phyloP scores from a whole-genome alignment of 2,888 invertebrate species.

The Dusona sp. region DNA sequence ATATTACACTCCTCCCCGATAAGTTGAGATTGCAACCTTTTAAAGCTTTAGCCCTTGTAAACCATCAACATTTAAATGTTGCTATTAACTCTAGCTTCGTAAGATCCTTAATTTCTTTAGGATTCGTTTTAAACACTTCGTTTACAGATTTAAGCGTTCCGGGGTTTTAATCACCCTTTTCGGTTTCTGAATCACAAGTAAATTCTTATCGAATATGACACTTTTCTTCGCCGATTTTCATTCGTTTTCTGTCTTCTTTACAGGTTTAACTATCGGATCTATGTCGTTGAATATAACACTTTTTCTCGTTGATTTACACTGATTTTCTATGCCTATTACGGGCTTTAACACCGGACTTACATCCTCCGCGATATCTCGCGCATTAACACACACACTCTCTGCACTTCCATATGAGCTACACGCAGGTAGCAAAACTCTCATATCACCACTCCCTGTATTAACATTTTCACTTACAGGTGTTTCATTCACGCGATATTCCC shows the following conservation, averaged over 20 bases:
- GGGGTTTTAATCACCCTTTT: not conserved
- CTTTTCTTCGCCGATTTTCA: not conserved
- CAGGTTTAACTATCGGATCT: not conserved
- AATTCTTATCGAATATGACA: too few species aligned
- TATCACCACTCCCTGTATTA: not conserved
- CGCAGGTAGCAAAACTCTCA: not conserved
- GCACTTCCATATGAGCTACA: not conserved
- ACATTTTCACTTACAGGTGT: not conserved
- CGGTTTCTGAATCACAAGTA: not conserved
- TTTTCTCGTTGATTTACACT: not conserved
- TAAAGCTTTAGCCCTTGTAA: not conserved
- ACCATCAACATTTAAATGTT: not conserved
- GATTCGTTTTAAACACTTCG: not conserved
- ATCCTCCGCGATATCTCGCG: not conserved
- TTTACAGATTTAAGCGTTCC: conserved; percentile 13
- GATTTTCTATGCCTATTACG: not conserved
- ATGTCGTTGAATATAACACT: not conserved
- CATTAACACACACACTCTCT: not conserved
- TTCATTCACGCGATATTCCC: not conserved
- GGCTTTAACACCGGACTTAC: conserved; percentile 5
- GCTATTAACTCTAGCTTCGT: not conserved
- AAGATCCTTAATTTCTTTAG: not conserved
- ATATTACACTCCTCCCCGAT: not conserved
- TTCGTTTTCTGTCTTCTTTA: not conserved
- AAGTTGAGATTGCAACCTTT: not conserved